These are phyloP conservation scores for Melolontha melolontha DNA, from an alignment of 2,888 invertebrate species.

Conservation along the genomic window DNA sequence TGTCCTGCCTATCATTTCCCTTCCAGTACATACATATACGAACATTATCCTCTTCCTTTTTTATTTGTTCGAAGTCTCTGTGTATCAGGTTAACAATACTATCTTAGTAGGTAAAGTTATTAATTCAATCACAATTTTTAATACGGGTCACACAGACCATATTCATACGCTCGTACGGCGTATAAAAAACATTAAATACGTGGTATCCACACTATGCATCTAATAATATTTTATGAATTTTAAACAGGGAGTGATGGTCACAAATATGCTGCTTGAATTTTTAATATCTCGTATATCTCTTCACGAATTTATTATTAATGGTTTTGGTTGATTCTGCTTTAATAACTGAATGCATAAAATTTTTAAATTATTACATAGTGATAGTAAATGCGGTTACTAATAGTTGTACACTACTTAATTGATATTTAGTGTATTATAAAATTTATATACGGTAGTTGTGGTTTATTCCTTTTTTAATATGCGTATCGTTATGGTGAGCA, in stretches of 20 bases:
- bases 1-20: slow-evolving; percentile 40
- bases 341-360: too few relatives aligned
- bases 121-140: slow-evolving; percentile 36
- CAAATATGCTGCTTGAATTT: slow-evolving; percentile 1
- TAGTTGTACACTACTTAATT: too few relatives aligned
- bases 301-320: background rate
- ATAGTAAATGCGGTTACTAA: too few relatives aligned
- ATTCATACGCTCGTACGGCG: slow-evolving; percentile 1
- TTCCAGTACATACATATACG: slow-evolving; percentile 3
- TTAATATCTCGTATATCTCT: background rate
- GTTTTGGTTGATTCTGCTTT: background rate
- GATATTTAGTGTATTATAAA: too few relatives aligned
- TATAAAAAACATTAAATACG: slow-evolving; percentile 16
- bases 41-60: slow-evolving; percentile 44
- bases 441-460: too few relatives aligned
- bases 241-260: slow-evolving; percentile 20
- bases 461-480: too few relatives aligned
- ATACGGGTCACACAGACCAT: slow-evolving; percentile 31
- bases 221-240: slow-evolving; percentile 34
- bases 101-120: slow-evolving; percentile 46
- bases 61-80: slow-evolving; percentile 46
- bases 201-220: slow-evolving; percentile 8
- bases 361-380: too few relatives aligned
- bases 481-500: too few relatives aligned
- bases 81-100: slow-evolving; percentile 51